Evolutionary conservation across 1,140 invertebrate species (phyloP), one percentile per base, ranked within the genome.

Genomic region (Hycleus cichorii): DNA sequence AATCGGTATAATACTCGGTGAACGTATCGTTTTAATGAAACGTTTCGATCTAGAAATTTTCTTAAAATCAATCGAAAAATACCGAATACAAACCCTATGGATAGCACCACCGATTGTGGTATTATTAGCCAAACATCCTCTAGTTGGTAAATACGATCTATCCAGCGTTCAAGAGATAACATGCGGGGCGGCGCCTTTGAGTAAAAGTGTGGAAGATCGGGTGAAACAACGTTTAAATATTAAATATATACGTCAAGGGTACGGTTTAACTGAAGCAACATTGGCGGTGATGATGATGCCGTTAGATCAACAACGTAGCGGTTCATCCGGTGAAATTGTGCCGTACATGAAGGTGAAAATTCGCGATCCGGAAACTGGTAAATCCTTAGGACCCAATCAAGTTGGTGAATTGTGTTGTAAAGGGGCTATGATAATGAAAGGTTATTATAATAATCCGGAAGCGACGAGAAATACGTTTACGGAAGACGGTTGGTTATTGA

Each of bases 321-420:
- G 58, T 24, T 60, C 52, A 47, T 49, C 45, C 9, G 63, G 63
- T 38, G 43, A 43, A 54, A 73, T 83, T 2, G 75, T 77, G 3
- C 71, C 76, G 4, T 80, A 79, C n/a, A 75, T 81, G 69, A 75
- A 74, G 62, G 76, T 76, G 27, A 83, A 83, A 75, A 77, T 85
- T 0, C 55, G 83, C 49, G 81, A 87, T 70, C 69, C 80, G 12
- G 79, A 86, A 44, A 85, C 76, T 4, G 78, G 80, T 3, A 71
- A 81, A 64, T 62, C 74, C 24, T 64, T 87, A 18, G 84, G 84
- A 1, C 73, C 83, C 0, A 72, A 79, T 40, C 58, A 80, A 57
- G 69, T 75, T 47, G 88, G 88, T n/a, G 88, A 90, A 69, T 67
- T 90, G 7, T 88, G 82, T 68, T 77, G 87, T 18, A 82, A 83